Evolutionary conservation across 2,113 vertebrate genomes (phyloP).

Genomic region (Plecotus auritus): DNA sequence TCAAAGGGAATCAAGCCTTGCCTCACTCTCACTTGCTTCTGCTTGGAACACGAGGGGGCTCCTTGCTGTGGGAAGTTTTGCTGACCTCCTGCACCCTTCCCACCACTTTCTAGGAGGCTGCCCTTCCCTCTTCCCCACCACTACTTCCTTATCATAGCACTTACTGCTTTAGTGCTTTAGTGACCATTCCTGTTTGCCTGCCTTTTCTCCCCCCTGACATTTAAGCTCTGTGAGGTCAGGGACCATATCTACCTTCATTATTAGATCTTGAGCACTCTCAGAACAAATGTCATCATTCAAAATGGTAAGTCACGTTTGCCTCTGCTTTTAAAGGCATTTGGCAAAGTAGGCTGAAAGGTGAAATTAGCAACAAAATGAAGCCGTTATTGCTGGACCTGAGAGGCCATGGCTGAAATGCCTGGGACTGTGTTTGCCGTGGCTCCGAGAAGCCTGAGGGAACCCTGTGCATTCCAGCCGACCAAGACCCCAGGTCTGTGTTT

Average conservation of each 20-base stretch:
- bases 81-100: fast-evolving
- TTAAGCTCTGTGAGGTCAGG: background rate
- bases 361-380: background rate
- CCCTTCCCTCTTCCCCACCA: too few species aligned
- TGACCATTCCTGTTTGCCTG: background rate
- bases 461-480: background rate
- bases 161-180: background rate
- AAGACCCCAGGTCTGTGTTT: background rate
- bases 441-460: background rate
- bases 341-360: background rate
- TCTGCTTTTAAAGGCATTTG: constrained; percentile 12
- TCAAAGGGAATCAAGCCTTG: background rate
- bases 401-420: background rate
- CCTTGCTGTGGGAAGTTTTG: background rate
- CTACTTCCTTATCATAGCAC: background rate
- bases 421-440: background rate
- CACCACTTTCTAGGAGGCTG: fast-evolving
- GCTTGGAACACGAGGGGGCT: too few species aligned
- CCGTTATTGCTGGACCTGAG: background rate
- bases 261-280: background rate
- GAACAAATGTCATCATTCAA: background rate
- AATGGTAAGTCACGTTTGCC: background rate
- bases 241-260: background rate
- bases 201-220: background rate
- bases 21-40: background rate